A percentile compares a stretch with the other conserved stretches of the same genome.
phyloP scores from a whole-genome alignment of 2,888 invertebrate species.

The Sympetrum striolatum region DNA sequence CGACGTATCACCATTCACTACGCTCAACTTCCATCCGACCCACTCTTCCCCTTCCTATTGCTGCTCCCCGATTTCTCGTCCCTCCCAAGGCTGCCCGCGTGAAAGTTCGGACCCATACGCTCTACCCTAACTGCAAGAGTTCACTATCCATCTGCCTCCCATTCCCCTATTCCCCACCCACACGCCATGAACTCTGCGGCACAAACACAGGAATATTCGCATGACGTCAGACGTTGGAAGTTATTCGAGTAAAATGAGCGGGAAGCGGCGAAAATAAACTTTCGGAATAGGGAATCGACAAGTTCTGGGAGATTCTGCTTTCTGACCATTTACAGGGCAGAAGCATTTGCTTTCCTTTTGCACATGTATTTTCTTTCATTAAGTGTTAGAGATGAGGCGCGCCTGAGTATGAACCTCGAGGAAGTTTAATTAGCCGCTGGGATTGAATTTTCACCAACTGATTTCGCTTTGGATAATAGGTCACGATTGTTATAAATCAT shows the following conservation, averaged over 20 bases:
- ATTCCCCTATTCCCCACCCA: not conserved
- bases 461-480: not conserved
- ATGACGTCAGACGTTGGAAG: not conserved
- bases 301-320: not conserved
- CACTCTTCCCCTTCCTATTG: not conserved
- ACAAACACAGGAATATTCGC: not conserved
- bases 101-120: not conserved
- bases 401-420: not conserved
- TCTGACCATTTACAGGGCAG: not conserved
- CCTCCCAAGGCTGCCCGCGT: slow-evolving; percentile 10
- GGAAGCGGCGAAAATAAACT: not conserved
- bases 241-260: not conserved
- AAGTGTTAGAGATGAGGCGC: not conserved
- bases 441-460: not conserved
- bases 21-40: not conserved
- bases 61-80: not conserved
- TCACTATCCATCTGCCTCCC: not conserved
- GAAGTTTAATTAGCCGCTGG: not conserved
- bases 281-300: not conserved
- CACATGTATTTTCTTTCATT: not conserved
- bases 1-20: not conserved
- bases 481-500: not conserved
- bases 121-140: not conserved
- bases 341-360: not conserved
- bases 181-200: no score